Evolutionary conservation across 2,113 vertebrate species (phyloP).

Genomic region (Rostratula benghalensis): DNA sequence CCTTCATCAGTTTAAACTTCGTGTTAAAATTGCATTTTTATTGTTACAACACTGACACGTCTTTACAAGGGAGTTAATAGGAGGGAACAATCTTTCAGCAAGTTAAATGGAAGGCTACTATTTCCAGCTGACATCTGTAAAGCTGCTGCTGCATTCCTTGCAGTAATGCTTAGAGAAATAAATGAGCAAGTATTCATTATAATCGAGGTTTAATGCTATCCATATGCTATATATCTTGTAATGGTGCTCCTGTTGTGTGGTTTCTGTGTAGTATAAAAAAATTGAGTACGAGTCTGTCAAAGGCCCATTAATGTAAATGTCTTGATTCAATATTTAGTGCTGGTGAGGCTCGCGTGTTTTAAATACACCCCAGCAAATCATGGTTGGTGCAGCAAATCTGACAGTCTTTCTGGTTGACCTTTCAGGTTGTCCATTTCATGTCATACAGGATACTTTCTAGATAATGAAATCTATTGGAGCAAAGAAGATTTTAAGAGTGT

Average conservation of each 20-base stretch:
- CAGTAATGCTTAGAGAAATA: constrained; percentile 32
- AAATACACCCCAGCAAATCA: not conserved
- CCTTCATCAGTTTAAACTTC: constrained; percentile 43
- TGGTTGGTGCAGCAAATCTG: not conserved
- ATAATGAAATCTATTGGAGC: not conserved
- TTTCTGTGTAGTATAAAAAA: constrained; percentile 1
- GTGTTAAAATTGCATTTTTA: constrained; percentile 28
- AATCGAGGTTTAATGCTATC: constrained; percentile 38
- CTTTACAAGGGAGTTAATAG: constrained; percentile 49
- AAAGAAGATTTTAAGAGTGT: not conserved
- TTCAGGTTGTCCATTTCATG: constrained; percentile 1
- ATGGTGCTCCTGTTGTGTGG: constrained; percentile 12
- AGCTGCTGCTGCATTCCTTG: constrained; percentile 7
- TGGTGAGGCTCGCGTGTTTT: not conserved
- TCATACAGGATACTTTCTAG: not conserved
- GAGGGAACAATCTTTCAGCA: constrained; percentile 43
- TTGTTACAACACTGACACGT: constrained; percentile 34
- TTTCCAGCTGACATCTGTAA: constrained; percentile 50
- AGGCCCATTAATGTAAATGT: constrained; percentile 33
- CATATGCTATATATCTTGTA: constrained; percentile 39
- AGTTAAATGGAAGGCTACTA: constrained; percentile 49
- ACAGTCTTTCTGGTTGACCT: constrained; percentile 6
- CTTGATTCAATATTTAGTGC: constrained; percentile 2
- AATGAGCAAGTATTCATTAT: constrained; percentile 45
- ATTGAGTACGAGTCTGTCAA: not conserved